Evolutionary conservation across 2,888 invertebrate species (phyloP).

Genomic region (Galerucella nymphaeae): DNA sequence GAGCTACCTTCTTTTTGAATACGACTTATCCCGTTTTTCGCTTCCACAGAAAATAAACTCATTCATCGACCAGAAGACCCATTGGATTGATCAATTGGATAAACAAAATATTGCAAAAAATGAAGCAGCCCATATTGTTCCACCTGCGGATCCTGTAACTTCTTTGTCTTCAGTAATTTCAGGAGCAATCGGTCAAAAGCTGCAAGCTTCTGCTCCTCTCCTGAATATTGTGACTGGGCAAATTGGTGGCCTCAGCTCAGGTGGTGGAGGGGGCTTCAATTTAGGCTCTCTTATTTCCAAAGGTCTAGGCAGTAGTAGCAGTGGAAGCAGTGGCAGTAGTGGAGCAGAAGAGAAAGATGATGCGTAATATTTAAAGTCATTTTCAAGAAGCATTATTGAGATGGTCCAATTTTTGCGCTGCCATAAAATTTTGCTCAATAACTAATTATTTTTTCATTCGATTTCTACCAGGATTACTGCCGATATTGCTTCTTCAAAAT

Average conservation of each 20-base stretch:
- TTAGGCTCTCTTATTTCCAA: slow-evolving; percentile 68
- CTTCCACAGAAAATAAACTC: slow-evolving; percentile 82
- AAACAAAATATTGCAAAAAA: slow-evolving; percentile 80
- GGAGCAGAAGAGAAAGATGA: slow-evolving; percentile 8
- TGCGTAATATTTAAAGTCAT: slow-evolving; percentile 8
- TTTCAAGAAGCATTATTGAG: slow-evolving; percentile 15
- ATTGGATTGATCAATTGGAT: slow-evolving; percentile 76
- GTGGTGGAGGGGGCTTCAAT: slow-evolving; percentile 65
- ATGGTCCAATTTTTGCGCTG: slow-evolving; percentile 16
- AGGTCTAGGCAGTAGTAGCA: slow-evolving; percentile 46
- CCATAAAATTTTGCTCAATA: slow-evolving; percentile 39
- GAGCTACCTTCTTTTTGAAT: background rate
- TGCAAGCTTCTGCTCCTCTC: slow-evolving; percentile 66
- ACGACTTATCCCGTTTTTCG: background rate
- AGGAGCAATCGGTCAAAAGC: slow-evolving; percentile 76
- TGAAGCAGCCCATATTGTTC: slow-evolving; percentile 77
- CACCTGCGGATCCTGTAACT: slow-evolving; percentile 66
- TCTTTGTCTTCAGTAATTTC: slow-evolving; percentile 75
- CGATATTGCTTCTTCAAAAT: background rate
- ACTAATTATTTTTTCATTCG: background rate
- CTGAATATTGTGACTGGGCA: slow-evolving; percentile 76
- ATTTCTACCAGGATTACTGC: background rate
- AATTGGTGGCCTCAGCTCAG: slow-evolving; percentile 68
- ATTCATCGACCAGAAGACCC: slow-evolving; percentile 83
- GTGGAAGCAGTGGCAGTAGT: slow-evolving; percentile 23